A percentile compares a stretch with the other conserved stretches of the same genome.
These are phyloP conservation scores for Ranitomeya imitator DNA, from an alignment of 2,113 vertebrate species.

Conservation along the genomic window DNA sequence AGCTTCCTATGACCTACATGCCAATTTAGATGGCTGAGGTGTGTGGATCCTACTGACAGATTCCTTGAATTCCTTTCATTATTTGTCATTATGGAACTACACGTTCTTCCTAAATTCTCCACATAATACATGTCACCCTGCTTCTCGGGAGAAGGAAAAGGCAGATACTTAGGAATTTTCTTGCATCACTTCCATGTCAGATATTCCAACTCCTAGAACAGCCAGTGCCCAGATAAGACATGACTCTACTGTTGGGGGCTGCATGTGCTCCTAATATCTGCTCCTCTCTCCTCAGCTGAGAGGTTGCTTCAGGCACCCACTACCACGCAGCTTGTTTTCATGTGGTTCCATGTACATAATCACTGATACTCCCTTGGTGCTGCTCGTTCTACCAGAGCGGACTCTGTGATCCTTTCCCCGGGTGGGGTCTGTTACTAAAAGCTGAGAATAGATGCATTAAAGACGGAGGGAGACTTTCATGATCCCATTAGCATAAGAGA, in stretches of 20 bases:
- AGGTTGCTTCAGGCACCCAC: constrained; percentile 33
- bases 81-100: background rate
- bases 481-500: constrained; percentile 99
- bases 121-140: background rate
- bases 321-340: constrained; percentile 28
- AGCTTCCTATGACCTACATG: too few relatives aligned
- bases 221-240: constrained; percentile 4
- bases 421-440: constrained; percentile 92
- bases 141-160: background rate
- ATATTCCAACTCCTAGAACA: background rate
- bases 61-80: background rate
- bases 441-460: constrained; percentile 90
- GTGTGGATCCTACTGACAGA: too few relatives aligned
- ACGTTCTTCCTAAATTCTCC: background rate
- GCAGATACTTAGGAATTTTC: constrained; percentile 14
- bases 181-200: constrained; percentile 19
- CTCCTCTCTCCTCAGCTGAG: constrained; percentile 11
- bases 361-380: constrained; percentile 54
- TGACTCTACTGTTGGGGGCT: background rate
- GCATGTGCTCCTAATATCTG: background rate
- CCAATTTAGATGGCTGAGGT: too few relatives aligned
- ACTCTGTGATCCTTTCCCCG: constrained; percentile 87
- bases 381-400: constrained; percentile 70
- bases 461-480: constrained; percentile 96
- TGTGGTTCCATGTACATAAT: constrained; percentile 32